Evolutionary conservation across 2,888 invertebrate genomes (phyloP), one percentile per base, ranked within the genome.

Genomic region (Trissoscelio sp.): DNA sequence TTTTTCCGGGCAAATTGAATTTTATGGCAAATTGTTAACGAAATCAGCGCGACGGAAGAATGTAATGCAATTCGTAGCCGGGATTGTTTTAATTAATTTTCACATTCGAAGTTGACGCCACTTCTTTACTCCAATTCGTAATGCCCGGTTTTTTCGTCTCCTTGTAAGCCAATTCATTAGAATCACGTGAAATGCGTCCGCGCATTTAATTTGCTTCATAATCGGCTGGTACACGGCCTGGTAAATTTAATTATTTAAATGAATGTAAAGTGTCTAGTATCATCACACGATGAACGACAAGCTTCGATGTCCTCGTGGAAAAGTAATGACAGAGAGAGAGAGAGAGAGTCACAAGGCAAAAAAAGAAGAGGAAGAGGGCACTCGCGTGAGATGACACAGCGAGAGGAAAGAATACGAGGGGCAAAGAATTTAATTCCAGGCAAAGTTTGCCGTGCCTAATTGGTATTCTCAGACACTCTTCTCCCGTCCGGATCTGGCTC

Each of bases 221-320:
- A 75, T 66, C 57, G 42, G 34, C 22, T n/a, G n/a, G 31, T 22
- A 44, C 31, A 20, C 55, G 22, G 22, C 57, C 12, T n/a, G 53
- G 24, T 20, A 60, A 53, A 77, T 58, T 69, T 28, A 69, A 77
- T 69, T 77, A 69, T 69, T 77, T 77, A 77, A 77, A 77, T 77
- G 46, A 67, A 69, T 69, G 77, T 69, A 60, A 77, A 77, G 67
- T 77, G 51, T 53, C 69, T 64, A 9, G 74, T 74, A 73, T 73
- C 55, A 73, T 66, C 48, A 66, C 37, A 58, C 57, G 46, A 58
- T 55, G 55, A 42, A 74, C 55, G 44, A 64, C 31, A 31, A 39
- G 28, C 44, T 64, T 74, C 64, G 62, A 64, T 57, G 64, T 64
- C n/a, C n/a, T n/a, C 57, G 42, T 16, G 73, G 64, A 64, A 60